phyloP scores from a whole-genome alignment of 2,113 vertebrate species.

The Oryzias melastigma region DNA sequence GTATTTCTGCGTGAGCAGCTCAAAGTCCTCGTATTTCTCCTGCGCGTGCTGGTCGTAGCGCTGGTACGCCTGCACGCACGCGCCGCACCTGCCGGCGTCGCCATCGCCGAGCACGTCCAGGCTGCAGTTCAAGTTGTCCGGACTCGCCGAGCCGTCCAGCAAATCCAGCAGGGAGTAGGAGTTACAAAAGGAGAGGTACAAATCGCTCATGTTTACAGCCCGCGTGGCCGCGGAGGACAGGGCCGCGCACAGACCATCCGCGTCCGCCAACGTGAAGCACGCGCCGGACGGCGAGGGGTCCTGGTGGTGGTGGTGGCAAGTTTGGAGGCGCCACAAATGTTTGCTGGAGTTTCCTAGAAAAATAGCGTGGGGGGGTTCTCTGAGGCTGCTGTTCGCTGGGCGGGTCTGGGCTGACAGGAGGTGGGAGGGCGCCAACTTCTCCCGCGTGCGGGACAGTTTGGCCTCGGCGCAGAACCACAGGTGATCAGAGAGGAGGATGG shows the following conservation, averaged over 20 bases:
- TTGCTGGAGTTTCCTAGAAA: slow-evolving; percentile 87
- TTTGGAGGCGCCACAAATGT: slow-evolving; percentile 83
- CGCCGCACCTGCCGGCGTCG: slow-evolving; percentile 82
- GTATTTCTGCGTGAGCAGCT: slow-evolving; percentile 92
- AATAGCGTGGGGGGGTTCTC: slow-evolving; percentile 77
- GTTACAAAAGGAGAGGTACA: slow-evolving; percentile 99
- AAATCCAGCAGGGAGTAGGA: slow-evolving; percentile 97
- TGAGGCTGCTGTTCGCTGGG: slow-evolving; percentile 74
- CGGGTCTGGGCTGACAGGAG: slow-evolving; percentile 67
- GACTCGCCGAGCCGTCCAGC: slow-evolving; percentile 87
- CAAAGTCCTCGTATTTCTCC: slow-evolving; percentile 98
- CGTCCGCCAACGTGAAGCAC: slow-evolving; percentile 87
- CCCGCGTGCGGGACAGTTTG: slow-evolving; percentile 86
- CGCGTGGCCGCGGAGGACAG: slow-evolving; percentile 72
- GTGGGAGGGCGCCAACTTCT: slow-evolving; percentile 72
- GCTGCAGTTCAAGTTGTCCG: slow-evolving; percentile 93
- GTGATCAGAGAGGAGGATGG: slow-evolving; percentile 99
- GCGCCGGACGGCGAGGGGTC: slow-evolving; percentile 81
- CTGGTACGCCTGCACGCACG: slow-evolving; percentile 92
- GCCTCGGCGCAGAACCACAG: slow-evolving; percentile 99
- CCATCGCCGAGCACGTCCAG: slow-evolving; percentile 85
- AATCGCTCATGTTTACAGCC: slow-evolving; percentile 85
- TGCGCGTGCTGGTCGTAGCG: slow-evolving; percentile 94
- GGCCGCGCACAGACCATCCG: slow-evolving; percentile 86
- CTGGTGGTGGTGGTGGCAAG: slow-evolving; percentile 70